These are phyloP conservation scores for Botia kubotai DNA, from an alignment of 2,797 vertebrate genomes.

Conservation along the genomic window DNA sequence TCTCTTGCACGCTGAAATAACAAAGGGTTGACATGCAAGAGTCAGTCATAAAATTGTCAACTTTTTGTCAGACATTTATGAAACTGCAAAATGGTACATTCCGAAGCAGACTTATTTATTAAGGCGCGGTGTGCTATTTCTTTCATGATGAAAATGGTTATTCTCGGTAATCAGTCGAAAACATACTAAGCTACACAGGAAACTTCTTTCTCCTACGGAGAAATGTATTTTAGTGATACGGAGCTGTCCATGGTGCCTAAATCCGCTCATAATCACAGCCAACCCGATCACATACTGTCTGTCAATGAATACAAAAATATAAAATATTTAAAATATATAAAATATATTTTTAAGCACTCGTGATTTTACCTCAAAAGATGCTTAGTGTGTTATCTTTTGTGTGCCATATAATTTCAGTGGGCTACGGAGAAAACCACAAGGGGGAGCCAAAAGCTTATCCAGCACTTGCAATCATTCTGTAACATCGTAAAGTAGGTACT, in stretches of 20 bases:
- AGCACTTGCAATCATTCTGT: not conserved
- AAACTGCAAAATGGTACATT: not conserved
- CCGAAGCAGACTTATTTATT: not conserved
- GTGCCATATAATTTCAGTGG: not conserved
- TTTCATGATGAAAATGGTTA: not conserved
- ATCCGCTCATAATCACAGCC: not conserved
- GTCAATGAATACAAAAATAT: not conserved
- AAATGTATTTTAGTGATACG: not conserved
- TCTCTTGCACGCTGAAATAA: conserved; percentile 91
- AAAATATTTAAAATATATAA: not conserved
- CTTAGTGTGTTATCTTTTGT: not conserved
- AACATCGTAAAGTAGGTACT: not conserved
- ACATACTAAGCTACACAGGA: too few relatives aligned
- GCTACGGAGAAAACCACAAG: not conserved
- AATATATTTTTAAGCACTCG: not conserved
- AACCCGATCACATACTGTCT: not conserved
- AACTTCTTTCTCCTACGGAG: too few relatives aligned
- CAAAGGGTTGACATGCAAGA: conserved; percentile 20
- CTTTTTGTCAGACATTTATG: not conserved
- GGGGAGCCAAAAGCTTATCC: not conserved
- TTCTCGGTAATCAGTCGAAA: not conserved
- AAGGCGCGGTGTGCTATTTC: not conserved
- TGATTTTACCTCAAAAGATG: not conserved
- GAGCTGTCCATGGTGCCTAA: conserved; percentile 50
- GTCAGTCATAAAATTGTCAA: conserved; percentile 1